phyloP scores from a whole-genome alignment of 2,888 invertebrate species.

The Anthophora plumipes region DNA sequence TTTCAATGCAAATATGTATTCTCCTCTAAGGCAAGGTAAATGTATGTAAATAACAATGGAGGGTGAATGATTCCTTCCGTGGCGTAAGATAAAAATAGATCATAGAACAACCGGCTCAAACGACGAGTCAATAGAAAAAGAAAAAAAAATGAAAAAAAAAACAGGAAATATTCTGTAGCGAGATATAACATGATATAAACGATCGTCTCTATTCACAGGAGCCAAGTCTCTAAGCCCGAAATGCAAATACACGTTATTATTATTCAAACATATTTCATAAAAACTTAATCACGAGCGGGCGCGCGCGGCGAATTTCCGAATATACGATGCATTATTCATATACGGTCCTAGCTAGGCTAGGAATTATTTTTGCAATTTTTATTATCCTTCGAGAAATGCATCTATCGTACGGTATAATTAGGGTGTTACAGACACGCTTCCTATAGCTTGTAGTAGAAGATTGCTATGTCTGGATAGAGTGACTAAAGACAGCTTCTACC shows the following conservation, averaged over 20 bases:
- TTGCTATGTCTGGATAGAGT: background rate
- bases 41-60: background rate
- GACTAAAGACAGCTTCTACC: background rate
- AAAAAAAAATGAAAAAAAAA: too few species aligned
- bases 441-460: background rate
- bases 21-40: too few species aligned
- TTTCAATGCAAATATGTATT: too few species aligned
- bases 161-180: too few species aligned
- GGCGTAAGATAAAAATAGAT: slow-evolving; percentile 3
- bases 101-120: slow-evolving; percentile 15
- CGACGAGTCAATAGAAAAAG: background rate
- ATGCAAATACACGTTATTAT: slow-evolving; percentile 35
- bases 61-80: background rate
- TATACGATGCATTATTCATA: slow-evolving; percentile 39
- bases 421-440: slow-evolving; percentile 7
- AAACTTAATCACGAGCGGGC: slow-evolving; percentile 42
- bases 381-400: slow-evolving; percentile 21
- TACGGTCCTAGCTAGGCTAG: background rate
- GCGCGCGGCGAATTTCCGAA: slow-evolving; percentile 11
- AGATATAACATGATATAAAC: too few species aligned
- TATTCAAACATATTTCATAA: slow-evolving; percentile 37
- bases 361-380: slow-evolving; percentile 42
- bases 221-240: background rate
- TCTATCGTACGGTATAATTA: slow-evolving; percentile 7
- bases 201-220: slow-evolving; percentile 18